phyloP scores from a whole-genome alignment of 1,140 invertebrate species.

The Piezodorus guildinii region DNA sequence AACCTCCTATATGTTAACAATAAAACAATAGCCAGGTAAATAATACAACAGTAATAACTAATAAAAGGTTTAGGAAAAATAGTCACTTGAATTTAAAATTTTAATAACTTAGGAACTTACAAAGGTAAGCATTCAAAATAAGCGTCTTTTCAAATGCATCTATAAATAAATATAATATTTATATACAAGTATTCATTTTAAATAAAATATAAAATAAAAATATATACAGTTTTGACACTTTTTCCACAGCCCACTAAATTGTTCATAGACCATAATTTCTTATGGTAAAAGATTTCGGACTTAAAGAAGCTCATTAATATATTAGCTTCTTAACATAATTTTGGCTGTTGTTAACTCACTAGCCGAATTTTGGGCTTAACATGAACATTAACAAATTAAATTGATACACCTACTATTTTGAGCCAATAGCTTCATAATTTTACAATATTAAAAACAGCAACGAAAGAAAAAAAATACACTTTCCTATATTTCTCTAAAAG shows the following conservation, averaged over 20 bases:
- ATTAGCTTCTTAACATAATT: too few relatives aligned
- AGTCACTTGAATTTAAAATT: conserved; percentile 1
- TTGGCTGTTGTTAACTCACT: too few relatives aligned
- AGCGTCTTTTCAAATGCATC: conserved; percentile 16
- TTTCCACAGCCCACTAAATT: conserved; percentile 10
- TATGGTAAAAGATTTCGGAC: neutral
- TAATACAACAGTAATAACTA: neutral
- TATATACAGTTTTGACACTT: conserved; percentile 16
- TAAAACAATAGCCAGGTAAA: neutral
- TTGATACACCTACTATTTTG: too few relatives aligned
- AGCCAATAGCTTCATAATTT: too few relatives aligned
- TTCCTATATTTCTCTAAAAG: too few relatives aligned
- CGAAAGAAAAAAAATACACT: too few relatives aligned
- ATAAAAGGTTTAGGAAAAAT: neutral
- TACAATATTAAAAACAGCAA: too few relatives aligned
- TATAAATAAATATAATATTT: conserved; percentile 15
- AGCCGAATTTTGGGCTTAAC: too few relatives aligned
- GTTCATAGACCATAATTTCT: neutral
- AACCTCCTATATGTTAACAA: neutral
- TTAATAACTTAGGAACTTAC: conserved; percentile 13
- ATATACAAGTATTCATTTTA: conserved; percentile 8
- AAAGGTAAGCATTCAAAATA: conserved; percentile 13
- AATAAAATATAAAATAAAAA: conserved; percentile 15
- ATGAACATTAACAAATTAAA: too few relatives aligned
- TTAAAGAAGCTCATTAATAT: too few relatives aligned